Conservation (phyloP, 2,797 vertebrate genomes). For the Phaenicophaeus curvirostris region DNA sequence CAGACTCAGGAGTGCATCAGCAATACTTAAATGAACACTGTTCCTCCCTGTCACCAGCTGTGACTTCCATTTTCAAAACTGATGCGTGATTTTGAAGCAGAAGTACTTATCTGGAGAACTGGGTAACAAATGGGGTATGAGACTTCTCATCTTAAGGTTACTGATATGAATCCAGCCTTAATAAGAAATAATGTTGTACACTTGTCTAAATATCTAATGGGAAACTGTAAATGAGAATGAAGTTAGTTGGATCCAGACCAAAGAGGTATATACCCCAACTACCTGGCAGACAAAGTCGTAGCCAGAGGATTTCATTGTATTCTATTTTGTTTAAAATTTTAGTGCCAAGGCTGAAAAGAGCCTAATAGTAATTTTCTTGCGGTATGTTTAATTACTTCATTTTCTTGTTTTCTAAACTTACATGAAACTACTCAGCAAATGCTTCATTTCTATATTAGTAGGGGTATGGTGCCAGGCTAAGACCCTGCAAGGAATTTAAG, state of each 20-base stretch:
- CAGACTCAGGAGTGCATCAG: conserved; percentile 26
- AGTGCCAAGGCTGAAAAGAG: background rate
- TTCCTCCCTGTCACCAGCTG: background rate
- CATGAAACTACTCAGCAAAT: background rate
- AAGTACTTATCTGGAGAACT: conserved; percentile 16
- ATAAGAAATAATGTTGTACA: background rate
- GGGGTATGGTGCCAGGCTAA: background rate
- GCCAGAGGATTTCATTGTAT: background rate
- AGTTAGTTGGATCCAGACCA: background rate
- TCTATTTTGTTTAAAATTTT: background rate
- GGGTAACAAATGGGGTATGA: conserved; percentile 23
- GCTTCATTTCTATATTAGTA: background rate
- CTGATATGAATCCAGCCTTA: conserved; percentile 13
- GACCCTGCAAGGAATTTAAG: background rate
- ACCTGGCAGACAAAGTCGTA: background rate
- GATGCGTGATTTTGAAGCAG: conserved; percentile 10
- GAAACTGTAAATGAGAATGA: background rate
- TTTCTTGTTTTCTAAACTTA: background rate
- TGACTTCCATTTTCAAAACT: background rate
- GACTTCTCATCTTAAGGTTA: conserved; percentile 3
- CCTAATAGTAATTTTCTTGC: background rate
- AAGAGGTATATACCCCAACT: background rate
- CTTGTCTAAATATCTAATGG: background rate
- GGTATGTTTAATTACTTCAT: background rate
- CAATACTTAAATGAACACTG: background rate